Percentiles rank a stretch among this genome's conserved stretches.
Conservation (phyloP, 2,797 vertebrate genomes). For the Sylvia borin region DNA sequence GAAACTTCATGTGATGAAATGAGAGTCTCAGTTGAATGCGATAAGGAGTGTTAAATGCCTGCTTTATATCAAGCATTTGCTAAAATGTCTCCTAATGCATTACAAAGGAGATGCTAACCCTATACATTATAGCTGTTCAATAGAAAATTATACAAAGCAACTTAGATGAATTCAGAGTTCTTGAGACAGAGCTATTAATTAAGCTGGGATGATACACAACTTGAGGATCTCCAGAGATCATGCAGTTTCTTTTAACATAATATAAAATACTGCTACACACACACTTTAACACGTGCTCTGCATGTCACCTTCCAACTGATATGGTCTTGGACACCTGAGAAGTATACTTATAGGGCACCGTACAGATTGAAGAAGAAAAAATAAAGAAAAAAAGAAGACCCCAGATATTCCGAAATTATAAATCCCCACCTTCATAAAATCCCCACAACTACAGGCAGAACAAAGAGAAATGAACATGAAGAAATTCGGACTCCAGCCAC, state of each 20-base stretch:
- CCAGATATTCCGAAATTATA: background rate
- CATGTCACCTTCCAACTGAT: background rate
- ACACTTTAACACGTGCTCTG: background rate
- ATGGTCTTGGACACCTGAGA: background rate
- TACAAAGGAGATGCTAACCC: background rate
- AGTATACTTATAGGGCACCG: background rate
- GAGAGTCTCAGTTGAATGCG: background rate
- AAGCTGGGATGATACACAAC: background rate
- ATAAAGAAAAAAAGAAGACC: too few species aligned
- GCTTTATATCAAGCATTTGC: constrained; percentile 23
- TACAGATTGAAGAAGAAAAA: background rate
- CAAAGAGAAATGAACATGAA: background rate
- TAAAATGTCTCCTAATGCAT: constrained; percentile 37
- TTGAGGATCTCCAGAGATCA: background rate
- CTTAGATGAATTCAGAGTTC: background rate
- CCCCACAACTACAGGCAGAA: background rate
- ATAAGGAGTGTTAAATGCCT: constrained; percentile 59
- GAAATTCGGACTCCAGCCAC: background rate
- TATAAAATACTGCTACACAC: background rate
- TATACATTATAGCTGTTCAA: background rate
- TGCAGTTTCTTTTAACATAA: background rate
- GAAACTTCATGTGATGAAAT: constrained; percentile 67
- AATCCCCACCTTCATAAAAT: background rate
- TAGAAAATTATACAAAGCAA: background rate
- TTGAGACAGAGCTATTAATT: constrained; percentile 51